Percentiles rank a stretch among this genome's conserved stretches.
Evolutionary conservation across 2,888 invertebrate genomes (phyloP).

Genomic region (Scaptomyza parva): DNA sequence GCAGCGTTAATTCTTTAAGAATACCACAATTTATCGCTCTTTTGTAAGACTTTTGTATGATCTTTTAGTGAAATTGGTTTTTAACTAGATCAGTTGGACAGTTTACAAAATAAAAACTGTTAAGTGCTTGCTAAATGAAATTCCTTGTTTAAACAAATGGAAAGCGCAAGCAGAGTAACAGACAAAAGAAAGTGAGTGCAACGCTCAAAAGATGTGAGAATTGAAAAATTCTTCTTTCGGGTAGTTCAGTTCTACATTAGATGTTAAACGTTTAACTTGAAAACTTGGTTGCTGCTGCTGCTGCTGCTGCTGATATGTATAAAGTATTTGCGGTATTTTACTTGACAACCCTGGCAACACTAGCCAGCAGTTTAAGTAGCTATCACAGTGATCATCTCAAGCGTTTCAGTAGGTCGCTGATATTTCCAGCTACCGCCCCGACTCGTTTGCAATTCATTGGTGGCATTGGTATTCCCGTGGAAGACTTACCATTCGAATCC

Average conservation of each 20-base stretch:
- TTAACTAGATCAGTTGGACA: slow-evolving; percentile 48
- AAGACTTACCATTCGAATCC: slow-evolving; percentile 77
- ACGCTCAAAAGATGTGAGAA: slow-evolving; percentile 7
- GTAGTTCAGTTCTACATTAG: slow-evolving; percentile 44
- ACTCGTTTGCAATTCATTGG: slow-evolving; percentile 83
- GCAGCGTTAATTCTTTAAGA: slow-evolving; percentile 27
- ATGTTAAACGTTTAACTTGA: slow-evolving; percentile 24
- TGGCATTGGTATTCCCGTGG: slow-evolving; percentile 83
- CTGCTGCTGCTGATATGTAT: slow-evolving; percentile 24
- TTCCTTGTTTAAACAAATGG: slow-evolving; percentile 25
- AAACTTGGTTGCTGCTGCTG: slow-evolving; percentile 6
- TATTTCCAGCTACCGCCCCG: slow-evolving; percentile 83
- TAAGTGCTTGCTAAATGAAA: slow-evolving; percentile 65
- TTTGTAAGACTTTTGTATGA: slow-evolving; percentile 35
- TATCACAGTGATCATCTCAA: slow-evolving; percentile 30
- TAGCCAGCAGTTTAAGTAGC: slow-evolving; percentile 8
- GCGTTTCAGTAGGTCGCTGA: slow-evolving; percentile 58
- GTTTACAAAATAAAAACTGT: slow-evolving; percentile 30
- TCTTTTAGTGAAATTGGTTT: slow-evolving; percentile 36
- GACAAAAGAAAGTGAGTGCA: slow-evolving; percentile 52
- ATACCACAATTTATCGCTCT: slow-evolving; percentile 14
- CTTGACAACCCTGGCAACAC: background rate
- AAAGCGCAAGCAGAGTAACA: slow-evolving; percentile 36
- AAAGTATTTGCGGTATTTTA: slow-evolving; percentile 3
- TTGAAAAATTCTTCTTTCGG: background rate